Percentiles rank a stretch among this genome's conserved stretches.
These are phyloP conservation scores for Meles meles DNA, from an alignment of 2,113 vertebrate genomes.

Conservation along the genomic window DNA sequence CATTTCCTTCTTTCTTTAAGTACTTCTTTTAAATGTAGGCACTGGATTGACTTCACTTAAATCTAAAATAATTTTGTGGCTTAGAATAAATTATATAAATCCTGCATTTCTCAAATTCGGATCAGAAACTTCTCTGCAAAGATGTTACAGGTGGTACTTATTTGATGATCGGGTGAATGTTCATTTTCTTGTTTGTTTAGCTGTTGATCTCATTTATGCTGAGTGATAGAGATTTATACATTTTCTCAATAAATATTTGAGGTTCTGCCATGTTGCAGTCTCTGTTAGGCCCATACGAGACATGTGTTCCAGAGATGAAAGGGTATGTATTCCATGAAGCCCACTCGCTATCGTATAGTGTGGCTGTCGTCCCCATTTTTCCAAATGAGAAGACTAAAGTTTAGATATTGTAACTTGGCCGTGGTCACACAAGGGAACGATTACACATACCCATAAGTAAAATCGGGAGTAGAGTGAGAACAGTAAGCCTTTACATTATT, in stretches of 20 bases:
- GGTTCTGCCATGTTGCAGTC: background rate
- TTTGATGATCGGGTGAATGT: background rate
- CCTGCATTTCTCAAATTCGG: background rate
- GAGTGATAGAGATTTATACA: background rate
- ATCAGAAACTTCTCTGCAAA: constrained; percentile 6
- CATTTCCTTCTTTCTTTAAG: constrained; percentile 5
- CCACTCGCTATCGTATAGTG: background rate
- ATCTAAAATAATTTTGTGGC: constrained; percentile 42
- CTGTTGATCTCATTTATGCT: background rate
- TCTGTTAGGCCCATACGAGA: background rate
- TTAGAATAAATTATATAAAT: constrained; percentile 34
- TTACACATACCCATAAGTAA: background rate
- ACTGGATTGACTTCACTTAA: constrained; percentile 26
- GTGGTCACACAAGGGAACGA: background rate
- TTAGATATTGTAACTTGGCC: background rate
- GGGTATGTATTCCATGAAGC: background rate
- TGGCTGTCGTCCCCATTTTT: background rate
- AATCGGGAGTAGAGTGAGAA: background rate
- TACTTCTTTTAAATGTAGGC: background rate
- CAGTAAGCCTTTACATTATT: background rate
- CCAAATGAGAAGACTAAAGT: constrained; percentile 34
- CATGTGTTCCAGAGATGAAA: background rate
- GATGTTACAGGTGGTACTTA: background rate
- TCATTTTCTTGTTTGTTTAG: constrained; percentile 23
- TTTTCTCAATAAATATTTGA: constrained; percentile 7